Conservation (phyloP, 2,797 vertebrate species). For the Fratercula arctica region DNA sequence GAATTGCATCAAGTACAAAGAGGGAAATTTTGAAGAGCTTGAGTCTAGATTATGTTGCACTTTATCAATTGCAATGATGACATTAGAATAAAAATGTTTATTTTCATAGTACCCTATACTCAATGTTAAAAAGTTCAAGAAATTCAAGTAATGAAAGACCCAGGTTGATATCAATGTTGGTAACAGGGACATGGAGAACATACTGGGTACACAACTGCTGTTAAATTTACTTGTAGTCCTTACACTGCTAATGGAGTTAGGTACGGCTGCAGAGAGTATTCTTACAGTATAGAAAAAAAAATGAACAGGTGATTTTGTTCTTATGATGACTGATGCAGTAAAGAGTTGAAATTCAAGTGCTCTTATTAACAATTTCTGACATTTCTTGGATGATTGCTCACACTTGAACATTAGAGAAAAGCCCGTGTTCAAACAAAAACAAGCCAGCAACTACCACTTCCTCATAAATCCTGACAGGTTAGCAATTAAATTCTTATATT, state of each 20-base stretch:
- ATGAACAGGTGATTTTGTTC: neutral
- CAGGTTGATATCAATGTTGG: neutral
- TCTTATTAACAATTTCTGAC: neutral
- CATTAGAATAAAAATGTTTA: neutral
- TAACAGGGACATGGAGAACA: neutral
- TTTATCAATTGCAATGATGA: neutral
- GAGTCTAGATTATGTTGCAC: neutral
- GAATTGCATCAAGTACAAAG: neutral
- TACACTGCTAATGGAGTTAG: neutral
- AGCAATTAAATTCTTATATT: neutral
- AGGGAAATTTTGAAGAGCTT: neutral
- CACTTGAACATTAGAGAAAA: conserved; percentile 1
- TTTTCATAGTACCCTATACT: neutral
- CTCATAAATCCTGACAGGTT: conserved; percentile 54
- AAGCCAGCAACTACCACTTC: conserved; percentile 18
- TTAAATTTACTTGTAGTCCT: neutral
- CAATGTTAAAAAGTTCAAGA: neutral
- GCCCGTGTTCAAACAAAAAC: conserved; percentile 24
- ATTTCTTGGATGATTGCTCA: neutral
- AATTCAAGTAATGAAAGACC: neutral
- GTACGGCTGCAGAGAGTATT: neutral
- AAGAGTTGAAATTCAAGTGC: neutral
- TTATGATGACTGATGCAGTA: neutral
- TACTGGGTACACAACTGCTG: neutral
- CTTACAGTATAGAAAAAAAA: neutral